Conservation (phyloP, 2,113 vertebrate genomes). For the Tychaedon coryphoeus region DNA sequence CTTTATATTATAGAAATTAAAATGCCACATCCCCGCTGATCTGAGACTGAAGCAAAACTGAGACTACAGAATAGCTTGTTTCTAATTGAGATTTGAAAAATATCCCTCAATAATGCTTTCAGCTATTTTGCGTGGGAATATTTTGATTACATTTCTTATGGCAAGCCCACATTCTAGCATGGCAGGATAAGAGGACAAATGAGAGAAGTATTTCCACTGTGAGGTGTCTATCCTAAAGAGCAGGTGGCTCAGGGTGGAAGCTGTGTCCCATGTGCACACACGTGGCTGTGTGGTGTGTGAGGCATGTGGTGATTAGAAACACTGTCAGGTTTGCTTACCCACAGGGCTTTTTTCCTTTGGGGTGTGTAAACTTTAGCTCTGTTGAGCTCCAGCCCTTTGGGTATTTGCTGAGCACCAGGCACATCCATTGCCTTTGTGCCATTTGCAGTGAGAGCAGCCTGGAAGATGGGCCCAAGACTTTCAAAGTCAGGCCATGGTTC, state of each 20-base stretch:
- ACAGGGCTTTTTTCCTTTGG: background rate
- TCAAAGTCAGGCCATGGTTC: background rate
- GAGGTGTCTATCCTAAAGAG: background rate
- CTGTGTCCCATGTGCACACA: background rate
- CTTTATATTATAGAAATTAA: slow-evolving; percentile 19
- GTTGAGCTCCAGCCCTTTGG: background rate
- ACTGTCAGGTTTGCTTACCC: background rate
- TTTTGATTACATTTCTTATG: slow-evolving; percentile 29
- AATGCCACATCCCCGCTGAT: background rate
- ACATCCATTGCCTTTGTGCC: rapidly evolving
- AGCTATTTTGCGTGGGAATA: slow-evolving; percentile 11
- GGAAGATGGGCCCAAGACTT: background rate
- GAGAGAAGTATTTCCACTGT: background rate
- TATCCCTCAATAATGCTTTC: background rate
- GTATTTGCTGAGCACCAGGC: background rate
- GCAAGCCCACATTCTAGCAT: background rate
- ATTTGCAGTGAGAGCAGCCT: background rate
- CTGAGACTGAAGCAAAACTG: slow-evolving; percentile 18
- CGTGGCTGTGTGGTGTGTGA: rapidly evolving
- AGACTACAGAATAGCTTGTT: background rate
- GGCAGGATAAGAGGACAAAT: background rate
- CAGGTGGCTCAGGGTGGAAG: background rate
- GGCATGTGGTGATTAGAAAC: background rate
- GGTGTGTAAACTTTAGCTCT: background rate
- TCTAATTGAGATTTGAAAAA: slow-evolving; percentile 37